These are phyloP conservation scores for Xanthia icteritia DNA, from an alignment of 2,888 invertebrate genomes.

Conservation along the genomic window DNA sequence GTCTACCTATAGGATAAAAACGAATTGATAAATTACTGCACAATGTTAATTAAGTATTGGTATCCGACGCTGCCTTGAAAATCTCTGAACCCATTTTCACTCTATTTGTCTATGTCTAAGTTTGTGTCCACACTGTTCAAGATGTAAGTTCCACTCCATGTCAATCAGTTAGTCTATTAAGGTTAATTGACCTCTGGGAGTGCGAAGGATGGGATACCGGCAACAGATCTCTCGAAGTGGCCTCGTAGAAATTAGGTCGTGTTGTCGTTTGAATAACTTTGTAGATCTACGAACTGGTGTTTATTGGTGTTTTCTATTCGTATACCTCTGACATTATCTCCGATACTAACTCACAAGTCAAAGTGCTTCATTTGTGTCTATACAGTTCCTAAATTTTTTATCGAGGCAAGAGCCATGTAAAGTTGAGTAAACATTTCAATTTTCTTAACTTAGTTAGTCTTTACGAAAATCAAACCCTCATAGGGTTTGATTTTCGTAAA, in stretches of 20 bases:
- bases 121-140: neutral
- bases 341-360: neutral
- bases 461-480: too few species aligned
- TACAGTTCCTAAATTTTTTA: neutral
- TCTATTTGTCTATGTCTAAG: constrained; percentile 1
- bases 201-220: neutral
- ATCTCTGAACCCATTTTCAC: neutral
- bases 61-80: neutral
- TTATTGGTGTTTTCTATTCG: neutral
- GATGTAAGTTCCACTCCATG: neutral
- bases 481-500: neutral
- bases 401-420: neutral
- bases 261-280: neutral
- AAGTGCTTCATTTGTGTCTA: neutral
- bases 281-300: neutral
- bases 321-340: neutral
- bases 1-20: neutral
- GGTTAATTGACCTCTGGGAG: neutral
- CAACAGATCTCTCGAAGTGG: neutral
- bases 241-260: neutral
- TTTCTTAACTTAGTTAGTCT: too few species aligned
- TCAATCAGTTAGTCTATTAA: neutral
- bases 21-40: constrained; percentile 3
- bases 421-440: neutral
- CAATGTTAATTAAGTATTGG: neutral